A percentile compares a stretch with the other conserved stretches of the same genome.
Conservation (phyloP, 92 coral and sea anemone species). For the Scolanthus callimorphus region DNA sequence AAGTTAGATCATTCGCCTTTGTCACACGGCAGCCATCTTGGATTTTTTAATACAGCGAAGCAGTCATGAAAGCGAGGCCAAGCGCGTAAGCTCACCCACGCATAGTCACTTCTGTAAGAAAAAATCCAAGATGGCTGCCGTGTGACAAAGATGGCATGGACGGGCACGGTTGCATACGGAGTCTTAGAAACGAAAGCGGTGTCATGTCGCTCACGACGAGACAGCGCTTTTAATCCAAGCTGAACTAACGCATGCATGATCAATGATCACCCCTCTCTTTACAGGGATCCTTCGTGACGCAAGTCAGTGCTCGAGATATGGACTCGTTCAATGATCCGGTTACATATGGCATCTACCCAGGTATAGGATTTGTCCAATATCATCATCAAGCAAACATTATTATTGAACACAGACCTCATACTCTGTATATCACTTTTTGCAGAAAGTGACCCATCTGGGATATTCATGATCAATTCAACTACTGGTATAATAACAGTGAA, state of each 20-base stretch:
- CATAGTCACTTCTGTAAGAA: too few relatives aligned
- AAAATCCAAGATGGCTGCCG: too few relatives aligned
- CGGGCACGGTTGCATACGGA: background rate
- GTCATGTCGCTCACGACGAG: background rate
- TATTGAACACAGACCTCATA: too few relatives aligned
- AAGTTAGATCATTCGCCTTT: background rate
- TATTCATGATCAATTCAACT: conserved; percentile 13
- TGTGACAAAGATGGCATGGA: background rate
- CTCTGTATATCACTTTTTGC: background rate
- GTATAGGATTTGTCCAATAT: conserved; percentile 6
- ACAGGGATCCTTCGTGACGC: conserved; percentile 29
- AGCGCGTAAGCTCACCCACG: too few relatives aligned
- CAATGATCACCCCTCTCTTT: too few relatives aligned
- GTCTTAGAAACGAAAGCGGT: background rate
- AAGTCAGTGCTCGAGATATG: conserved; percentile 43
- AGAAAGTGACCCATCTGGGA: conserved; percentile 28
- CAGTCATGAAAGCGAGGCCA: too few relatives aligned
- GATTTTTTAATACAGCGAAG: too few relatives aligned
- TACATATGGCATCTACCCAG: conserved; percentile 32
- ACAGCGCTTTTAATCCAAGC: background rate
- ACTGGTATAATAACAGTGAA: conserved; percentile 22
- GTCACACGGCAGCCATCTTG: too few relatives aligned
- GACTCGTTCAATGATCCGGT: conserved; percentile 35
- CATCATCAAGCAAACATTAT: too few relatives aligned
- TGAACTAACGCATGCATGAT: too few relatives aligned